phyloP scores from a whole-genome alignment of 2,888 invertebrate genomes.

The Scaptodrosophila latifasciaeformis region DNA sequence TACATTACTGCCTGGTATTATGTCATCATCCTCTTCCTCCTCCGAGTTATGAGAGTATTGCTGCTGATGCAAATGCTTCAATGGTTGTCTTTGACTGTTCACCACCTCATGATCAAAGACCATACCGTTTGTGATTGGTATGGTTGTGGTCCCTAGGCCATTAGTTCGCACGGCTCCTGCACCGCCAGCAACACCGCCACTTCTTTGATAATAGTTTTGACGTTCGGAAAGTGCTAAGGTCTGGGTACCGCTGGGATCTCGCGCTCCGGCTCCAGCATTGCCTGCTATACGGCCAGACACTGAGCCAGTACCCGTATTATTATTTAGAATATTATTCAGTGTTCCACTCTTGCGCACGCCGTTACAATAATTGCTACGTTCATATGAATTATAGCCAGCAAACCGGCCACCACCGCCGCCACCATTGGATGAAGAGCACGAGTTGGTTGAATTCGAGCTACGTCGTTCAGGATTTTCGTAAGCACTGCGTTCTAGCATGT shows the following conservation, averaged over 20 bases:
- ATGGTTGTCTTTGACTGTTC: constrained; percentile 33
- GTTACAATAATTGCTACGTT: constrained; percentile 54
- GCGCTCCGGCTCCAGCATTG: constrained; percentile 34
- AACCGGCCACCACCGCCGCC: constrained; percentile 49
- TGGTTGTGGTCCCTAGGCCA: too few species aligned
- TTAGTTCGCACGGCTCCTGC: too few species aligned
- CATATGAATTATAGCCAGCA: constrained; percentile 72
- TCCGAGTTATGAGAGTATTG: constrained; percentile 59
- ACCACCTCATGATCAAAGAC: constrained; percentile 26
- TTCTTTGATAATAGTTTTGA: constrained; percentile 20
- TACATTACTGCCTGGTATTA: constrained; percentile 65
- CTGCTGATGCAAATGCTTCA: constrained; percentile 34
- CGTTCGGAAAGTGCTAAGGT: constrained; percentile 33
- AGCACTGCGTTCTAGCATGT: constrained; percentile 53
- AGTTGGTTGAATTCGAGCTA: constrained; percentile 73
- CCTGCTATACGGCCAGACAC: constrained; percentile 23
- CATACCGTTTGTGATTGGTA: constrained; percentile 14
- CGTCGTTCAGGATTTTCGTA: constrained; percentile 71
- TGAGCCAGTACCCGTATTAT: not conserved
- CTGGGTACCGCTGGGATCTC: constrained; percentile 38
- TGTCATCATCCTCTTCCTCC: constrained; percentile 55
- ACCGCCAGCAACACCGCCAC: constrained; percentile 21
- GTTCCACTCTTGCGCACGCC: constrained; percentile 74
- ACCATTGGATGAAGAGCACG: constrained; percentile 63
- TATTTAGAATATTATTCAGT: constrained; percentile 67